Evolutionary conservation across 92 coral and sea anemone genomes (phyloP).

Genomic region (Paragorgia papillata): DNA sequence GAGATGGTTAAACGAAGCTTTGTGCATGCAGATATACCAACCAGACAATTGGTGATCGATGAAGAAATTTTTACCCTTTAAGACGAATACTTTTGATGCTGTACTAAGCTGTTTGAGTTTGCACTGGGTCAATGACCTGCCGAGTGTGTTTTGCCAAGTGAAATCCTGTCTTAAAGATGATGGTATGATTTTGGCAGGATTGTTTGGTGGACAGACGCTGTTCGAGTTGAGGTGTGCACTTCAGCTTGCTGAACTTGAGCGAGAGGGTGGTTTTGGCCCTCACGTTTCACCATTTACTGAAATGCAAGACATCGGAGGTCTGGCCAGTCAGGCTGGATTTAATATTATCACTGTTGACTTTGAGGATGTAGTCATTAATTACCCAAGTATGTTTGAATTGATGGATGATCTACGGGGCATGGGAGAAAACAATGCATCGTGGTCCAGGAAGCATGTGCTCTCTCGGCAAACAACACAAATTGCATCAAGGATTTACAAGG

Average conservation of each 20-base stretch:
- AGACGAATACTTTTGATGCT: constrained; percentile 78
- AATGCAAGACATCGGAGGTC: constrained; percentile 87
- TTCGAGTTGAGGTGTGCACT: constrained; percentile 90
- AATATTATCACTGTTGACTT: constrained; percentile 86
- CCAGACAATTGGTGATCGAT: constrained; percentile 72
- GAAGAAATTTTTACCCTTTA: constrained; percentile 91
- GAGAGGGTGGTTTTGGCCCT: constrained; percentile 96
- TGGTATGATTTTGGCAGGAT: constrained; percentile 87
- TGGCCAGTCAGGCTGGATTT: constrained; percentile 86
- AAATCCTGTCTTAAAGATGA: constrained; percentile 76
- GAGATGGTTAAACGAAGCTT: constrained; percentile 66
- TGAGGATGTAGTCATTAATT: constrained; percentile 88
- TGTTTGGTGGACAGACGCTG: constrained; percentile 94
- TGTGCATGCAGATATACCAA: constrained; percentile 59
- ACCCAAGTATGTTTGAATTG: constrained; percentile 87
- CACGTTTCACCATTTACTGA: constrained; percentile 97
- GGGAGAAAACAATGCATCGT: constrained; percentile 96
- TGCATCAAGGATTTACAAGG: constrained; percentile 84
- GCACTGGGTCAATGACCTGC: constrained; percentile 97
- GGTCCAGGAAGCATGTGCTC: constrained; percentile 77
- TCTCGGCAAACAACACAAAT: constrained; percentile 73
- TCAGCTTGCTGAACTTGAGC: constrained; percentile 91
- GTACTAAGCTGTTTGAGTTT: constrained; percentile 88
- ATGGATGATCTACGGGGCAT: constrained; percentile 90
- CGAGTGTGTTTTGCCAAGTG: constrained; percentile 84